These are phyloP conservation scores for Brenthis daphne DNA, from an alignment of 2,888 invertebrate species.

Conservation along the genomic window DNA sequence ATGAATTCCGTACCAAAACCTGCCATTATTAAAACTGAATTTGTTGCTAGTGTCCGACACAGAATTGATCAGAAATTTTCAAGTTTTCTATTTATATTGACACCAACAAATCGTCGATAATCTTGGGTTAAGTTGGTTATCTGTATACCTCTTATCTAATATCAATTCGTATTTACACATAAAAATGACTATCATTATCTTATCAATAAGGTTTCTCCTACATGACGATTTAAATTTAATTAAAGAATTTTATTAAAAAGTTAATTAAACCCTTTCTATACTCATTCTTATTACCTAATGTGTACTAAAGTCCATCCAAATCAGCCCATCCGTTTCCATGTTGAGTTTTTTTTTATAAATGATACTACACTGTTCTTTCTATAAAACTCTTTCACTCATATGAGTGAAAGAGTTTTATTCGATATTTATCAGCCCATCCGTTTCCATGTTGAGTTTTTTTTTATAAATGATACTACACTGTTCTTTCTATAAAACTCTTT, in stretches of 20 bases:
- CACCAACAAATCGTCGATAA: conserved; percentile 12
- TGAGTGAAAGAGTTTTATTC: too few species aligned
- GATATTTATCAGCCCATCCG: too few species aligned
- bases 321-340: too few species aligned
- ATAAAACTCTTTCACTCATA: too few species aligned
- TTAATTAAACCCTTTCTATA: neutral
- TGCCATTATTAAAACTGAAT: conserved; percentile 47
- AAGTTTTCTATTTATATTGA: conserved; percentile 25
- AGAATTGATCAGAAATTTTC: conserved; percentile 10
- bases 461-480: too few species aligned
- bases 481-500: too few species aligned
- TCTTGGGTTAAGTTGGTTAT: conserved; percentile 1
- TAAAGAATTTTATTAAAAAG: too few species aligned
- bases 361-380: too few species aligned
- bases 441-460: too few species aligned
- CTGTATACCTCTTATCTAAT: conserved; percentile 8
- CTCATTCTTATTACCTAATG: neutral
- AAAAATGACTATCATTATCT: conserved; percentile 6
- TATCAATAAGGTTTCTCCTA: neutral
- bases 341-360: too few species aligned
- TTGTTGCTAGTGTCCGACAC: conserved; percentile 5
- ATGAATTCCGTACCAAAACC: conserved; percentile 52
- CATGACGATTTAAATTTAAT: neutral
- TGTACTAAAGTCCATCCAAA: too few species aligned
- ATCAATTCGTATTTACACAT: conserved; percentile 15